phyloP scores from a whole-genome alignment of 1,140 invertebrate genomes.

The Sipha flava region DNA sequence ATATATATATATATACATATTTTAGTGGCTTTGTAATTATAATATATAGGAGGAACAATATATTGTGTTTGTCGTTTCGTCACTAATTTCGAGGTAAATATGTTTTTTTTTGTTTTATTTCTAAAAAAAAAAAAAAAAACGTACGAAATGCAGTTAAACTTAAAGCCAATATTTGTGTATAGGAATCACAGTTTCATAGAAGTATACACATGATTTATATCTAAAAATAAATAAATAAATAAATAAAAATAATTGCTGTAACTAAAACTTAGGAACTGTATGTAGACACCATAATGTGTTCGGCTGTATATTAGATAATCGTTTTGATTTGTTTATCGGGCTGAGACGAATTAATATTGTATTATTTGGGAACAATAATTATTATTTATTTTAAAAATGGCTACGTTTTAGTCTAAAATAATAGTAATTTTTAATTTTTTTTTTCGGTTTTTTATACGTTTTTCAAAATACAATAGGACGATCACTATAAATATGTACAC shows the following conservation, averaged over 20 bases:
- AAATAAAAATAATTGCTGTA: slow-evolving; percentile 8
- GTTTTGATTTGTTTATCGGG: slow-evolving; percentile 21
- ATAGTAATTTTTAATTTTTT: too few relatives aligned
- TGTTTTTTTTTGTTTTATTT: neutral
- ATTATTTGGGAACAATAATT: neutral
- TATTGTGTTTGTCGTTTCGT: neutral
- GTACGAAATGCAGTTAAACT: slow-evolving; percentile 8
- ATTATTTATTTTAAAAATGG: slow-evolving; percentile 11
- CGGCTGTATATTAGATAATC: slow-evolving; percentile 17
- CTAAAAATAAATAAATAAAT: neutral
- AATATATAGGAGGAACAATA: slow-evolving; percentile 21
- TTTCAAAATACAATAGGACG: neutral
- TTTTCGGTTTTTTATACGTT: too few relatives aligned
- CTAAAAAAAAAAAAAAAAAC: neutral
- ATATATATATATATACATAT: neutral
- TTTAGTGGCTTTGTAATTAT: slow-evolving; percentile 9
- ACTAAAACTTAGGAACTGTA: slow-evolving; percentile 31
- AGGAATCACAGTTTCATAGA: slow-evolving; percentile 17
- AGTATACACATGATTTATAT: slow-evolving; percentile 15
- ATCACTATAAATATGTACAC: slow-evolving; percentile 12
- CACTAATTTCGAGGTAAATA: neutral
- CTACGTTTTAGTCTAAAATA: slow-evolving; percentile 12
- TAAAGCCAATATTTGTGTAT: slow-evolving; percentile 12
- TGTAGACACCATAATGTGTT: slow-evolving; percentile 29
- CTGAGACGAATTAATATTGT: neutral